Percentiles rank a stretch among this genome's conserved stretches.
phyloP scores from a whole-genome alignment of 2,113 vertebrate species.

The Lepisosteus osseus region DNA sequence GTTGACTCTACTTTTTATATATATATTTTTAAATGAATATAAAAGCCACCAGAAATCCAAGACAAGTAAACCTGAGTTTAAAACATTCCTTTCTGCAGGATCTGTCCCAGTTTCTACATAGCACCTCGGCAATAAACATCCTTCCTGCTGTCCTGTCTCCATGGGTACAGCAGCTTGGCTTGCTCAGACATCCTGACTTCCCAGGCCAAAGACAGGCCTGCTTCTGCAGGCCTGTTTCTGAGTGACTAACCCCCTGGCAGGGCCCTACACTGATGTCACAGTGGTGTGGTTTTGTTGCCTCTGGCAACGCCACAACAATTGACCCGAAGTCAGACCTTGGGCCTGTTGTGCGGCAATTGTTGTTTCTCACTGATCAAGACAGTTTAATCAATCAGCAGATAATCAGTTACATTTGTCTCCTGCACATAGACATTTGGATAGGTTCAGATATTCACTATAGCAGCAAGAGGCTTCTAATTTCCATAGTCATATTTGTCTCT shows the following conservation, averaged over 20 bases:
- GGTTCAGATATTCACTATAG: background rate
- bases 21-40: no score
- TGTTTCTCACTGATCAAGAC: constrained; percentile 16
- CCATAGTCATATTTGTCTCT: background rate
- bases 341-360: background rate
- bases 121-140: background rate
- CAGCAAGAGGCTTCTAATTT: background rate
- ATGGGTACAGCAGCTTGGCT: background rate
- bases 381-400: constrained; percentile 26
- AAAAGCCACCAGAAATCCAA: no score
- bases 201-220: background rate
- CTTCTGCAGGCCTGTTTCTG: background rate
- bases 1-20: no score
- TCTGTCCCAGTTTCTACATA: background rate
- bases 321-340: constrained; percentile 23
- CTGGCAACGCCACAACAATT: constrained; percentile 36
- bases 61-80: background rate
- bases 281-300: constrained; percentile 43
- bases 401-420: constrained; percentile 10
- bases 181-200: background rate
- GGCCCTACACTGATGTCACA: background rate
- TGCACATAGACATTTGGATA: background rate
- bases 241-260: background rate
- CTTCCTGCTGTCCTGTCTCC: background rate
- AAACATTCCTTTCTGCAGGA: background rate